Base-by-base conservation (phyloP, 2,797 vertebrate species). In the Erethizon dorsatum region DNA sequence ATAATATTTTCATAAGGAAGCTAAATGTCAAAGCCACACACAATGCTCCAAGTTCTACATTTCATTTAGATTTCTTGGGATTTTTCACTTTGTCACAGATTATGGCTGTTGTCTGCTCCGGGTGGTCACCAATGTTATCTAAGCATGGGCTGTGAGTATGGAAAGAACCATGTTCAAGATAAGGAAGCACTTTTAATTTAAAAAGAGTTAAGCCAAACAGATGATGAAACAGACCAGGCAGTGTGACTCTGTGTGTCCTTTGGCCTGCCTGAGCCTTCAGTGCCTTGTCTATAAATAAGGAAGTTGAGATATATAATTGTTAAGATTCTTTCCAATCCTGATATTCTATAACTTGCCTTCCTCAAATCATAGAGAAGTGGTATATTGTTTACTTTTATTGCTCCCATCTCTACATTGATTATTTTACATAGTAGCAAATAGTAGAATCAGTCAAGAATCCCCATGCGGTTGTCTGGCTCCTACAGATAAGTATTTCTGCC, bases 11-110 rank as follows among this genome's bases (percentile, higher is more conserved):
- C n/a, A 80, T 65, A 85, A 0, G 8, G n/a, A 77, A 96, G 52
- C 31, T 65, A 85, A 93, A 96, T 92, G 78, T 93, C 83, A 96
- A 97, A 65, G 63, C 28, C 80, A 96, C 95, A 85, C 52, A 50
- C 82, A 83, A n/a, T 83, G 33, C 65, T 97, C 18, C 65, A 59
- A 91, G 45, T 67, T 87, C 37, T 88, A 59, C 14, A 85, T 71
- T 96, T 91, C 54, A 71, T 93, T 85, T 73, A 1, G 7, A 79
- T 75, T 95, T 91, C 56, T 82, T 13, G 41, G 41, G 37, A 67
- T 67, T 88, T 83, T 94, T 71, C 47, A 56, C 22, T 50, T 31
- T 57, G 33, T 71, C 54, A 28, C 17, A 11, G 41, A 1, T 31
- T 91, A 12, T 24, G 87, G 20, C 9, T 80, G 57, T 57, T 57